These are phyloP conservation scores for Chiloscyllium punctatum DNA, from an alignment of 2,797 vertebrate species.

Conservation along the genomic window DNA sequence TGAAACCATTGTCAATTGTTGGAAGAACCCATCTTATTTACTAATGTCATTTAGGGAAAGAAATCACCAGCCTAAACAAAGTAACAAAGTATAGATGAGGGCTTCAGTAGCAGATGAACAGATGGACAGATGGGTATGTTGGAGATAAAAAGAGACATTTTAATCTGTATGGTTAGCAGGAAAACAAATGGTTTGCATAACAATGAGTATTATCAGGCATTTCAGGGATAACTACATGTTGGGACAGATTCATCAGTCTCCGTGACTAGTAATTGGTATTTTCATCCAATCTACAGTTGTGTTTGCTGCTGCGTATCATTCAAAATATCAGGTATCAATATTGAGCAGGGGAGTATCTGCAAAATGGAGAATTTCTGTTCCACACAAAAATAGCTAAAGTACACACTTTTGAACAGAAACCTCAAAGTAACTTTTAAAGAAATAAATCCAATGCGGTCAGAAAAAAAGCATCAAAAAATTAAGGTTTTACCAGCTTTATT, in stretches of 20 bases:
- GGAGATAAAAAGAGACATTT: no score
- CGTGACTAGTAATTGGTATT: not conserved
- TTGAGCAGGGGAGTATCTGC: not conserved
- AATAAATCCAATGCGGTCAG: not conserved
- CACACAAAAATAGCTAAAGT: not conserved
- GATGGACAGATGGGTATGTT: no score
- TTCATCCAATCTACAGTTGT: not conserved
- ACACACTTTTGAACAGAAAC: not conserved
- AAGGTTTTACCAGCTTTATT: not conserved
- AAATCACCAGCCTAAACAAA: no score
- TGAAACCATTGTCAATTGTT: not conserved
- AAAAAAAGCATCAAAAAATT: not conserved
- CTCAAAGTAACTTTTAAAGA: no score
- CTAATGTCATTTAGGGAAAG: no score
- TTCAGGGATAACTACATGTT: not conserved
- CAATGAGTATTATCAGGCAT: not conserved
- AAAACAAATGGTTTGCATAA: not conserved
- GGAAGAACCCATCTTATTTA: no score
- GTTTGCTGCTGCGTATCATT: not conserved
- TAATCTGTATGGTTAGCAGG: not conserved
- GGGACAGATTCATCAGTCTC: not conserved
- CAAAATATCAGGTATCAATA: not conserved
- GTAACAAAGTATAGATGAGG: no score
- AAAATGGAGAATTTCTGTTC: no score
- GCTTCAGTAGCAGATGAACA: no score